These are phyloP conservation scores for Pogoniulus pusillus DNA, from an alignment of 2,797 vertebrate genomes.

Conservation along the genomic window DNA sequence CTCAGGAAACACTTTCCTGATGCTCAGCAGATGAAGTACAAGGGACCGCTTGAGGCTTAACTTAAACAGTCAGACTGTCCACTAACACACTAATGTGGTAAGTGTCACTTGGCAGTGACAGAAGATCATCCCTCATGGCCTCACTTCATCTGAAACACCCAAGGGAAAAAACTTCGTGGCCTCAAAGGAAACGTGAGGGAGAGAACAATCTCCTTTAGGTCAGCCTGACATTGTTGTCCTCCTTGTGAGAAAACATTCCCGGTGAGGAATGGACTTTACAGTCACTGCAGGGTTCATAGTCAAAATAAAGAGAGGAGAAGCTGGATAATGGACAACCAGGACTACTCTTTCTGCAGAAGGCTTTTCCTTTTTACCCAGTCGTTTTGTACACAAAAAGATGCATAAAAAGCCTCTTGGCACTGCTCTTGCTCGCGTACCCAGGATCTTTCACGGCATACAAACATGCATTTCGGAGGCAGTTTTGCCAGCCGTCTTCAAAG, in stretches of 20 bases:
- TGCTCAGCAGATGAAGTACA: background rate
- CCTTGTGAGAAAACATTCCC: constrained; percentile 31
- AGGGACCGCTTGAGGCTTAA: background rate
- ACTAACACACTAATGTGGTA: background rate
- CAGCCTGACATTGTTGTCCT: constrained; percentile 36
- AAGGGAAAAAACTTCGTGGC: background rate
- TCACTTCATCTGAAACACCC: background rate
- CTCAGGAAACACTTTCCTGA: background rate
- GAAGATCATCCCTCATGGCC: background rate
- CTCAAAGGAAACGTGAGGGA: background rate
- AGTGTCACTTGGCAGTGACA: background rate
- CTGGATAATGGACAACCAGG: background rate
- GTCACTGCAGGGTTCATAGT: background rate
- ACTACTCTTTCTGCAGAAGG: background rate
- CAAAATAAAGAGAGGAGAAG: constrained; percentile 45
- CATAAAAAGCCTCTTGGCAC: background rate
- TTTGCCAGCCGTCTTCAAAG: background rate
- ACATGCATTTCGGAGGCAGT: background rate
- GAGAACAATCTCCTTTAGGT: constrained; percentile 24
- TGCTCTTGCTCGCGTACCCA: background rate
- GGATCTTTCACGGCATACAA: background rate
- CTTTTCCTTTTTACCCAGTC: background rate
- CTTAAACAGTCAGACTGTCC: background rate
- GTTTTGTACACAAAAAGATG: background rate
- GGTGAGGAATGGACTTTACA: background rate